These are phyloP conservation scores for Lasiommata megera DNA, from an alignment of 2,888 invertebrate species.

Conservation along the genomic window DNA sequence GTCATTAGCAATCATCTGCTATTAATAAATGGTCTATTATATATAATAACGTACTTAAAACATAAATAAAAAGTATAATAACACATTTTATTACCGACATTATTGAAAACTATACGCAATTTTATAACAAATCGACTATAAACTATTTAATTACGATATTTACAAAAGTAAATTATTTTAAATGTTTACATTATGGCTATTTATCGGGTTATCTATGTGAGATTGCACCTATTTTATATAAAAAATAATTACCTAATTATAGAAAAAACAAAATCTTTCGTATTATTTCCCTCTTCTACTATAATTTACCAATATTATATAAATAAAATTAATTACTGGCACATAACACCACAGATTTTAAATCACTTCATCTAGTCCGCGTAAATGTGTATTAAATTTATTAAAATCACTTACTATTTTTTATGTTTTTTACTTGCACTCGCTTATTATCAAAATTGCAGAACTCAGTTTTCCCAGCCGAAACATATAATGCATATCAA, in stretches of 20 bases:
- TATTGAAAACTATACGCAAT: conserved; percentile 21
- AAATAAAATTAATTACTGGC: conserved; percentile 32
- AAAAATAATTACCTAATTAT: conserved; percentile 13
- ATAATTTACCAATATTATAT: conserved; percentile 6
- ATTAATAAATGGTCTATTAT: conserved; percentile 26
- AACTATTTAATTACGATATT: conserved; percentile 24
- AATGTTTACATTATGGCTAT: conserved; percentile 24
- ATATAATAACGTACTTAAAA: conserved; percentile 28
- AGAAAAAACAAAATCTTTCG: conserved; percentile 2
- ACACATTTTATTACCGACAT: conserved; percentile 25
- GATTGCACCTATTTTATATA: conserved; percentile 30
- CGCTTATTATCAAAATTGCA: too few species aligned
- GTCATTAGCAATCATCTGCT: conserved; percentile 26
- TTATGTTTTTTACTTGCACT: too few species aligned
- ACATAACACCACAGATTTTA: conserved; percentile 30
- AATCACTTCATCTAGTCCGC: not conserved
- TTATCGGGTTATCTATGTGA: conserved; percentile 10
- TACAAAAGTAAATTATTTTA: conserved; percentile 19
- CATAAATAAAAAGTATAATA: conserved; percentile 28
- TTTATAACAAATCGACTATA: conserved; percentile 29
- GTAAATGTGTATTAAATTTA: not conserved
- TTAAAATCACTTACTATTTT: not conserved
- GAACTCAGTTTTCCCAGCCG: too few species aligned
- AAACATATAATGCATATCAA: too few species aligned
- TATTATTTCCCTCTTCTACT: not conserved